Evolutionary conservation across 2,113 vertebrate species (phyloP).

Genomic region (Onychorhynchus coronatus): DNA sequence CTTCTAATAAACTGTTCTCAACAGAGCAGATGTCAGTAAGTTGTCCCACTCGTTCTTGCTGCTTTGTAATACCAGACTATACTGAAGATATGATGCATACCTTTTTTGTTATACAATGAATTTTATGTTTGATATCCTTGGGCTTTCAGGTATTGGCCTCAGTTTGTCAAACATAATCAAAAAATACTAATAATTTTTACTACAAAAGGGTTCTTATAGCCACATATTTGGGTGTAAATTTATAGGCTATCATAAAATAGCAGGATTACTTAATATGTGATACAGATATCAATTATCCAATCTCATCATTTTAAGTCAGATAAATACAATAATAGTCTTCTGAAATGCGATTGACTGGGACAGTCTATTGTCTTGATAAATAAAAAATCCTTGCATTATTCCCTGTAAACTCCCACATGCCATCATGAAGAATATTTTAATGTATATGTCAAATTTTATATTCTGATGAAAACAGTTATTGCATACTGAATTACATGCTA

Average conservation of each 20-base stretch:
- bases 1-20: neutral
- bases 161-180: neutral
- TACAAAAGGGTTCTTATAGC: neutral
- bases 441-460: neutral
- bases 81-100: neutral
- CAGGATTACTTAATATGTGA: neutral
- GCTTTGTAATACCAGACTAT: neutral
- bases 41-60: neutral
- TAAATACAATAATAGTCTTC: neutral
- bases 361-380: neutral
- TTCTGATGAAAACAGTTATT: neutral
- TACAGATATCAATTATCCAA: neutral
- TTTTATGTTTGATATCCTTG: neutral
- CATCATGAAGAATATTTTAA: neutral
- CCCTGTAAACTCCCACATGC: neutral
- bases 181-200: neutral
- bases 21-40: neutral
- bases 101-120: neutral
- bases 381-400: neutral
- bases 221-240: neutral
- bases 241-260: neutral
- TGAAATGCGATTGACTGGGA: neutral
- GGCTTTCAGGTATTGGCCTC: neutral
- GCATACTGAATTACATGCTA: neutral
- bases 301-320: neutral